A percentile compares a stretch with the other conserved stretches of the same genome.
These are phyloP conservation scores for Philaethria dido DNA, from an alignment of 2,888 invertebrate genomes.

Conservation along the genomic window DNA sequence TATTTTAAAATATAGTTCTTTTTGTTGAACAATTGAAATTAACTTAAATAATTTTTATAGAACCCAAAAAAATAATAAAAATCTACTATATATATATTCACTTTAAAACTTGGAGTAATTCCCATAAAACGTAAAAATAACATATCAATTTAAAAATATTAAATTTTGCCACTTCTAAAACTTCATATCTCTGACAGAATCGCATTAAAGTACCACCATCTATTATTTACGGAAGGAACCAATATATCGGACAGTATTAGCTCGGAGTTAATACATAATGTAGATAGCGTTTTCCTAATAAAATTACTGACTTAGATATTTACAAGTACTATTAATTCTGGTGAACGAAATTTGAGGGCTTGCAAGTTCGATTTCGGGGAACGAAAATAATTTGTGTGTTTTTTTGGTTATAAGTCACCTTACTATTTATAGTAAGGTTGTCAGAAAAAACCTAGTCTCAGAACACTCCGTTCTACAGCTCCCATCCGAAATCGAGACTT, in stretches of 20 bases:
- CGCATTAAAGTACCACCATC: slow-evolving; percentile 29
- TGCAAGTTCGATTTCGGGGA: background rate
- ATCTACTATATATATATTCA: no score
- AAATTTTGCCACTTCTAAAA: slow-evolving; percentile 1
- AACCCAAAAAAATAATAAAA: no score
- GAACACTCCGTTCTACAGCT: no score
- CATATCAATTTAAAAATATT: background rate
- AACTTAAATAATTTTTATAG: no score
- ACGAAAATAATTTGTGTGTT: background rate
- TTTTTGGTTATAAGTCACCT: no score
- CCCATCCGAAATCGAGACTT: no score
- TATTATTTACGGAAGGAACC: slow-evolving; percentile 37
- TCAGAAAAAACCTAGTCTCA: no score
- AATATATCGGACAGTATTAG: slow-evolving; percentile 39
- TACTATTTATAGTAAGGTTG: no score
- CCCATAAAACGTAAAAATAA: no score
- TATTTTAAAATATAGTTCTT: no score
- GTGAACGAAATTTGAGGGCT: background rate
- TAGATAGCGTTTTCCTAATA: slow-evolving; percentile 15
- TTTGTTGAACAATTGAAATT: no score
- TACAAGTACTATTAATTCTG: background rate
- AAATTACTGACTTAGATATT: background rate
- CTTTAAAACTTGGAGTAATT: no score
- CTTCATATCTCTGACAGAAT: background rate
- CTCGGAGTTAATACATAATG: slow-evolving; percentile 30